phyloP scores from a whole-genome alignment of 2,113 vertebrate species.

The Xenus cinereus region DNA sequence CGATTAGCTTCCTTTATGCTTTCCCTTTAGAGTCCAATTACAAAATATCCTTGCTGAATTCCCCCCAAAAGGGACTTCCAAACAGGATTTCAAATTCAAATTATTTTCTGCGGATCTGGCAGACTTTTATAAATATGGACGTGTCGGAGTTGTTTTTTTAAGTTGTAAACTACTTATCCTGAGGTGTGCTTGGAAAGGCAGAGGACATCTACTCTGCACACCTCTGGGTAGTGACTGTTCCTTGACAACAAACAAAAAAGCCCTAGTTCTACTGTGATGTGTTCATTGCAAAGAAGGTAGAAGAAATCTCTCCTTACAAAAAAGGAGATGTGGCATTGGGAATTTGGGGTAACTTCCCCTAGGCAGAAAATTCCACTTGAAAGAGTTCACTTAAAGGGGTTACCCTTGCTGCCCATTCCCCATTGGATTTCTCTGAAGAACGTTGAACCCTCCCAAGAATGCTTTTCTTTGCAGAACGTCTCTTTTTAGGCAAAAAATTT shows the following conservation, averaged over 20 bases:
- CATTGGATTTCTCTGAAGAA: neutral
- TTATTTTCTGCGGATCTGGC: neutral
- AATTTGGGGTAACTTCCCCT: neutral
- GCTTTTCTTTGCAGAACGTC: neutral
- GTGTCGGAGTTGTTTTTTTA: neutral
- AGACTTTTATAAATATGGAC: neutral
- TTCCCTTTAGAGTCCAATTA: neutral
- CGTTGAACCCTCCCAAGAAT: neutral
- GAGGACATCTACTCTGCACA: neutral
- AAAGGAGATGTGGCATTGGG: neutral
- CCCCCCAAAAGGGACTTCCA: neutral
- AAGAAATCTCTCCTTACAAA: neutral
- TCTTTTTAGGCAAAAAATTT: neutral
- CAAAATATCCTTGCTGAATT: neutral
- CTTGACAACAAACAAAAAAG: neutral
- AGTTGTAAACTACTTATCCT: neutral
- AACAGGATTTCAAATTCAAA: neutral
- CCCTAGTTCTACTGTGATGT: neutral
- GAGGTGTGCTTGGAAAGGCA: neutral
- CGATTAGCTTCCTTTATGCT: neutral
- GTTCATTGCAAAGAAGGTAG: neutral
- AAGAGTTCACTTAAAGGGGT: neutral
- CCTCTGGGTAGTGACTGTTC: neutral
- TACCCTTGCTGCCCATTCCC: neutral
- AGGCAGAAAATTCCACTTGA: neutral